phyloP scores from a whole-genome alignment of 1,140 invertebrate genomes.

The Augochlora pura region DNA sequence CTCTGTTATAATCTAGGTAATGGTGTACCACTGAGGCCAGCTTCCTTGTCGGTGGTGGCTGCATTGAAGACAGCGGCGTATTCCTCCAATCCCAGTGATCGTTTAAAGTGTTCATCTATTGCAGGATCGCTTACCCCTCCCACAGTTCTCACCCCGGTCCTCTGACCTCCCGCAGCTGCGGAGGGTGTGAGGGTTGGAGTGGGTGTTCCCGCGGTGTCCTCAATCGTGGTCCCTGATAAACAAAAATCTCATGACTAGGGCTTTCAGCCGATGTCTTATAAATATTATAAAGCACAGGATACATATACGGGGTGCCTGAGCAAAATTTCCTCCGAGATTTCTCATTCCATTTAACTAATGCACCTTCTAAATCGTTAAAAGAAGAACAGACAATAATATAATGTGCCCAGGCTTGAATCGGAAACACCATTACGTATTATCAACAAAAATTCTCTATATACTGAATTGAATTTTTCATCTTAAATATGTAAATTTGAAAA shows the following conservation, averaged over 20 bases:
- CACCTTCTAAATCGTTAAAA: too few species aligned
- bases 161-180: slow-evolving; percentile 70
- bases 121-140: slow-evolving; percentile 87
- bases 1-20: not conserved
- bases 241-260: not conserved
- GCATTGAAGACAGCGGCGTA: slow-evolving; percentile 91
- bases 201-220: slow-evolving; percentile 75
- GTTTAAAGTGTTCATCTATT: slow-evolving; percentile 97
- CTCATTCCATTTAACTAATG: too few species aligned
- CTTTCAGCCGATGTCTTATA: not conserved
- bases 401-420: too few species aligned
- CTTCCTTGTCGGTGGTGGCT: slow-evolving; percentile 73
- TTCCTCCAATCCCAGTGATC: slow-evolving; percentile 91
- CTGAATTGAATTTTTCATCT: too few species aligned
- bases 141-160: slow-evolving; percentile 73
- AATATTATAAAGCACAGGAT: not conserved
- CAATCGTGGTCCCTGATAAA: slow-evolving; percentile 73
- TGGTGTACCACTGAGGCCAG: slow-evolving; percentile 75
- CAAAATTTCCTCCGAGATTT: too few species aligned
- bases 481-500: too few species aligned
- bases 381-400: too few species aligned
- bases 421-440: too few species aligned
- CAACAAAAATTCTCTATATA: too few species aligned
- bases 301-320: too few species aligned
- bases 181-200: slow-evolving; percentile 74